phyloP scores from a whole-genome alignment of 2,888 invertebrate species.

The Apamea sordens region DNA sequence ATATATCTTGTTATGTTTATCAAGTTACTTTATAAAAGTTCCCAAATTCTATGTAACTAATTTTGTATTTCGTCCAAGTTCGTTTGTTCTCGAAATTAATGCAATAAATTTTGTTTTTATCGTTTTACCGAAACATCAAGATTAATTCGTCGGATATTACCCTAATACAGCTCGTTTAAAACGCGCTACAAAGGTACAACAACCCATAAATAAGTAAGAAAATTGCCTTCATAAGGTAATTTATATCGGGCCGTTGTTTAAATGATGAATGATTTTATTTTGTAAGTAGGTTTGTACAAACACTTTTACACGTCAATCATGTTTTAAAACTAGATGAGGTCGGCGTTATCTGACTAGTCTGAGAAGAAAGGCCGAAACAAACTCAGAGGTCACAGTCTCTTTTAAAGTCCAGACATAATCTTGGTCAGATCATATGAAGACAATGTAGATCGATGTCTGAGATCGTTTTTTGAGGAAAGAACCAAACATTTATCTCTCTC shows the following conservation, averaged over 20 bases:
- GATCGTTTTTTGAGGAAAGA: too few relatives aligned
- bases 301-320: too few relatives aligned
- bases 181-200: conserved; percentile 64
- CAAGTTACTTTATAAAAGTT: conserved; percentile 54
- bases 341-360: too few relatives aligned
- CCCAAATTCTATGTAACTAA: conserved; percentile 43
- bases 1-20: conserved; percentile 50
- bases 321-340: too few relatives aligned
- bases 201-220: conserved; percentile 74
- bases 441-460: too few relatives aligned
- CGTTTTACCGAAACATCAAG: conserved; percentile 65
- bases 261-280: too few relatives aligned
- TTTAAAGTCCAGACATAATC: too few relatives aligned
- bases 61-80: conserved; percentile 58
- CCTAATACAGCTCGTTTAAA: conserved; percentile 67
- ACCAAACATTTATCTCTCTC: too few relatives aligned
- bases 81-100: conserved; percentile 63
- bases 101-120: conserved; percentile 69
- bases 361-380: too few relatives aligned
- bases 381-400: too few relatives aligned
- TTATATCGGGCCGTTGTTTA: conserved; percentile 69
- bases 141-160: conserved; percentile 70
- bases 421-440: too few relatives aligned
- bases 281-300: too few relatives aligned
- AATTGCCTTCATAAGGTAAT: conserved; percentile 77